phyloP scores from a whole-genome alignment of 2,797 vertebrate genomes.

The Crocodylus rhombifer region DNA sequence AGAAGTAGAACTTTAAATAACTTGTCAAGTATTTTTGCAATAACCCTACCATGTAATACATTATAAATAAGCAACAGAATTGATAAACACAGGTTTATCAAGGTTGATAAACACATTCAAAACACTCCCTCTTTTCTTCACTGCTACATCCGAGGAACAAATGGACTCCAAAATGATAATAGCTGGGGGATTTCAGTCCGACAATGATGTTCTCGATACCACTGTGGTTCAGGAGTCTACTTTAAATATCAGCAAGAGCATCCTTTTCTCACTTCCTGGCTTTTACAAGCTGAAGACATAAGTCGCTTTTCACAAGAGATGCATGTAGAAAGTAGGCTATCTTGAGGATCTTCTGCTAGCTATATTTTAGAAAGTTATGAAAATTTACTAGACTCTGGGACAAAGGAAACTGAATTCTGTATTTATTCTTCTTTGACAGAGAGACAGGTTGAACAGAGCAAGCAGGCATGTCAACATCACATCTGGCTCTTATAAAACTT shows the following conservation, averaged over 20 bases:
- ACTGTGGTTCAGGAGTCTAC: not conserved
- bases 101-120: not conserved
- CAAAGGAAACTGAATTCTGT: too few species aligned
- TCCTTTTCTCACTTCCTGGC: not conserved
- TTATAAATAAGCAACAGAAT: not conserved
- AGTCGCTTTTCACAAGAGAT: too few species aligned
- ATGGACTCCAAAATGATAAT: not conserved
- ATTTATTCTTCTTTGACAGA: not conserved
- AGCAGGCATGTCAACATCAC: not conserved
- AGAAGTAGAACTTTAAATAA: not conserved
- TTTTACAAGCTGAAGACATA: not conserved
- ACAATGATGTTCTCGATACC: rapidly evolving
- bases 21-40: not conserved
- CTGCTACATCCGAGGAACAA: not conserved
- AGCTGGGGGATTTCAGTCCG: not conserved
- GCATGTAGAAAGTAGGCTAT: too few species aligned
- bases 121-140: not conserved
- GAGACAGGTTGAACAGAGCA: not conserved
- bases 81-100: not conserved
- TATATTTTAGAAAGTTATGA: too few species aligned
- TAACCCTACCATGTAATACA: not conserved
- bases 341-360: too few species aligned
- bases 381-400: too few species aligned
- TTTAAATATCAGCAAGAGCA: not conserved
- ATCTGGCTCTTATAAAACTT: not conserved